Evolutionary conservation across 2,797 vertebrate genomes (phyloP), one percentile per base, ranked within the genome.

Genomic region (Allobates femoralis): DNA sequence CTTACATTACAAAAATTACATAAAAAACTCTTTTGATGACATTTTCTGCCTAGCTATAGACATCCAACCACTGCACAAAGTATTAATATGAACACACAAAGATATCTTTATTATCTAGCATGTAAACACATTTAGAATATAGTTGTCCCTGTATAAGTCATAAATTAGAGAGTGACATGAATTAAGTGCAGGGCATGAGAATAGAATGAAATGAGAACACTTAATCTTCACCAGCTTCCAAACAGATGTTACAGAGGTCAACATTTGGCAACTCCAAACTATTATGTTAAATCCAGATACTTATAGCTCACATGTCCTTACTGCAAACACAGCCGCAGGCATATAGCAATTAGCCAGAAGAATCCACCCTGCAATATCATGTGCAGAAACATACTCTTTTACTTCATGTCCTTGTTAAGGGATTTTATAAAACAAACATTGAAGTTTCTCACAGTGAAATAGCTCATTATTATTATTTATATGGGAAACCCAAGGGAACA

Each of bases 161-260:
- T 50, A 21, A 76, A 41, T 46, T 73, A 23, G 41, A 50, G 71
- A 82, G 18, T 66, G 67, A 74, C 37, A 78, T 37, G n/a, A 21
- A 32, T 26, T 73, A 69, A 85, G 53, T 66, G 5, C 11, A 28
- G 79, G 79, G 71, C 79, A 67, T 81, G 79, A 76, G 60, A 75
- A 86, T 28, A 28, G 56, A 75, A 37, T 76, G 14, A 67, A 21
- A 82, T 82, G 46, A 50, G 55, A 69, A 86, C 46, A 58, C 64
- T 73, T 81, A 81, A 62, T 86, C 85, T 81, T 74, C 55, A 14
- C 51, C 30, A 76, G 71, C 58, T 81, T 76, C 67, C 26, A 66
- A 75, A 71, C 84, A 85, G 51, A 82, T 82, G 69, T 55, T 53
- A 30, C 32, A 41, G 69, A 55, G 56, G 50, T 80, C 55, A 74